Base-by-base conservation (phyloP, 2,797 vertebrate species). In the Peromyscus melanophrys region DNA sequence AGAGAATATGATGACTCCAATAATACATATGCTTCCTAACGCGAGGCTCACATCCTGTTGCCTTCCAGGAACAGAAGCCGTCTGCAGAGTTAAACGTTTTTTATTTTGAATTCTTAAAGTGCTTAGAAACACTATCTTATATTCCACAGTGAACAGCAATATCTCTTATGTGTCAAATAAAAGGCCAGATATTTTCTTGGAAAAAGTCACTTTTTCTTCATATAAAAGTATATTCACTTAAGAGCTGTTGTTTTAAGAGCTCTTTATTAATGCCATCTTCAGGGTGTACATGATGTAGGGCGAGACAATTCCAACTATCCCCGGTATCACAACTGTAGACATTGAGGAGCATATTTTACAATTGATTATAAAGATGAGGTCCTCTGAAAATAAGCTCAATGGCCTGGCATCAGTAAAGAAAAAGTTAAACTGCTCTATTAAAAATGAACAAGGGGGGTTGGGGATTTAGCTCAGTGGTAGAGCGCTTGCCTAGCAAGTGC, bases 1-100 rank as follows among this genome's bases (percentile, higher is more conserved):
- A 65, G 19, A 85, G 86, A 95, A 97, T 88, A n/a, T 97, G 94
- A 96, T 96, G 95, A 98, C 92, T 92, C 43, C 63, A 55, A 52
- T n/a, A 94, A 77, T 46, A 69, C 4, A 25, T 21, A 21, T n/a
- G 31, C 59, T 87, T 95, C 43, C 37, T 49, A 92, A 81, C 93
- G 83, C 80, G 67, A 29, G 13, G 55, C 71, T 67, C 27, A 63
- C 88, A 96, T 93, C 89, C 94, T 96, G 75, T 89, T 81, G 76
- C 89, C 94, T 96, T 97, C 89, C 94, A 94, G 95, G 84, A 96
- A 96, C 85, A 91, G 65, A 84, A 75, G 80, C 25, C 5, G 81
- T 92, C 80, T 96, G 80, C 91, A 93, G n/a, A 95, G 63, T 83
- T 85, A 84, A 96, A 93, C 90, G 52, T 52, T 52, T 52, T 52